Base-by-base conservation (phyloP, 1,140 invertebrate genomes). In the Semibalanus balanoides region DNA sequence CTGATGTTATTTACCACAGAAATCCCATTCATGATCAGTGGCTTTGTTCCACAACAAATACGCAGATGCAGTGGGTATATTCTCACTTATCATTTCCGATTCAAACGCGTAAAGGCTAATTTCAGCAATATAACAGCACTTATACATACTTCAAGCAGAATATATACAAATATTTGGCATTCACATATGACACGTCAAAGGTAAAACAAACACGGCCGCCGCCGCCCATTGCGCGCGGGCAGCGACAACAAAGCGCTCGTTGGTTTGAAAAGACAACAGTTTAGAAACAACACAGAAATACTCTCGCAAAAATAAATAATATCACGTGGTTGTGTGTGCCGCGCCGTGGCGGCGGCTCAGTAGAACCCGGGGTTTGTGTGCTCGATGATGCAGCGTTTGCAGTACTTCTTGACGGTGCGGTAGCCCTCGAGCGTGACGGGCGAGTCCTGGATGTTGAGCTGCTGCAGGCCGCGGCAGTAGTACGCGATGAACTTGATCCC, bases 321-420 rank as follows among this genome's bases (percentile, higher is more conserved):
- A 64, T 64, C 51, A 64, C 51, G 11, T 64, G 51, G 51, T 25
- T 25, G 51, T 64, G 3, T 25, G 22, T 14, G 14, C 14, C 51
- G n/a, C 3, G 25, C 9, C 28, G 70, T 3, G 70, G 25, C n/a
- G 70, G 70, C 70, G 3, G 28, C 69, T 80, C 81, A 93, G 84
- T 89, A 95, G 83, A 97, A 95, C 31, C 92, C 93, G 73, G 94
- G 94, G 85, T 97, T 96, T 0, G 93, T 96, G 81, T 97, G 94
- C 83, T 96, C 94, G 79, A 96, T 96, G 75, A 96, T 91, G 83
- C 94, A 96, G 79, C 92, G 85, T 80, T 93, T 91, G 83, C 94
- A 96, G 82, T 93, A 94, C 81, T 92, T 93, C 82, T 95, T 95
- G 28, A 97, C 93, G 0, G 92, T 92, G 79, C 92, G 86, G 83